A percentile compares a stretch with the other conserved stretches of the same genome.
Evolutionary conservation across 2,113 vertebrate genomes (phyloP).

Genomic region (Dromiciops gliroides): DNA sequence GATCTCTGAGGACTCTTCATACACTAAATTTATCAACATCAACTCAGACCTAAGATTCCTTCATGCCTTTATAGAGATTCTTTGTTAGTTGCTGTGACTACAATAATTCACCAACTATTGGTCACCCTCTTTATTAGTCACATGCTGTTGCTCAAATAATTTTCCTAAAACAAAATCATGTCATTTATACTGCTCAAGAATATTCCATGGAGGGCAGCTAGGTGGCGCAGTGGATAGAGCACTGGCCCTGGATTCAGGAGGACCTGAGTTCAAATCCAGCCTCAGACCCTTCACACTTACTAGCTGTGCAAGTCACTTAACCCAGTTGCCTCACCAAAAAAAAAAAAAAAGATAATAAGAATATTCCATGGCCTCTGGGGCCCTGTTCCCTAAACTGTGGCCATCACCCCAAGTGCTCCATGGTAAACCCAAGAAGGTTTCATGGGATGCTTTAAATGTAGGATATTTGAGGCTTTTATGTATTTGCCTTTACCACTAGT

Average conservation of each 20-base stretch:
- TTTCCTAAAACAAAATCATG: neutral
- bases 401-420: neutral
- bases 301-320: too few species aligned
- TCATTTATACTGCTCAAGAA: neutral
- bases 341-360: neutral
- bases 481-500: constrained; percentile 94
- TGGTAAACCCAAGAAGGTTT: neutral
- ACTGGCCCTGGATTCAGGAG: too few species aligned
- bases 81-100: neutral
- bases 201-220: too few species aligned
- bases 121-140: neutral
- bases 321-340: too few species aligned
- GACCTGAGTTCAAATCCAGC: too few species aligned
- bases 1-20: neutral
- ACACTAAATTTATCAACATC: neutral
- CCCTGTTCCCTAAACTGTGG: neutral
- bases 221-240: too few species aligned
- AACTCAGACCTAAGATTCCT: neutral
- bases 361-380: neutral
- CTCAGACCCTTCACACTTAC: too few species aligned
- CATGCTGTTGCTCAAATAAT: neutral
- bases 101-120: neutral
- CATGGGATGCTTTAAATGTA: neutral
- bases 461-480: constrained; percentile 99
- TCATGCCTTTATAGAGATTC: neutral